phyloP scores from a whole-genome alignment of 1,140 invertebrate genomes.

The Elymnias hypermnestra region DNA sequence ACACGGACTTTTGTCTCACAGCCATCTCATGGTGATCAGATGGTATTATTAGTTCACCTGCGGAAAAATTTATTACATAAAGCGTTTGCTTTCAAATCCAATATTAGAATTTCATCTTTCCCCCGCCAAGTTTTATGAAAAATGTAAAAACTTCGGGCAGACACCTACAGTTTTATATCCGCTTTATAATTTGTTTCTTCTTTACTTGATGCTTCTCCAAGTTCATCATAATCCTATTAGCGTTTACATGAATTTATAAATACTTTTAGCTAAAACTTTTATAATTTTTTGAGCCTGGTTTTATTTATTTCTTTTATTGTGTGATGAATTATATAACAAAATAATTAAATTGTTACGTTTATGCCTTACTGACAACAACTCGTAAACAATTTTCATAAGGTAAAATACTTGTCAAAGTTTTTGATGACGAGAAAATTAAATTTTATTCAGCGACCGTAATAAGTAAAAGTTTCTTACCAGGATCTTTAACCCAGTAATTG shows the following conservation, averaged over 20 bases:
- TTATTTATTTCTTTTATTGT: neutral
- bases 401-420: too few species aligned
- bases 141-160: slow-evolving; percentile 70
- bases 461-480: too few species aligned
- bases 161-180: slow-evolving; percentile 69
- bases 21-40: slow-evolving; percentile 89
- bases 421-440: too few species aligned
- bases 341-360: too few species aligned
- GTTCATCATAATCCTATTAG: slow-evolving; percentile 29
- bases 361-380: too few species aligned
- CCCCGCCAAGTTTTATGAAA: slow-evolving; percentile 68
- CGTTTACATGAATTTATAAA: slow-evolving; percentile 10
- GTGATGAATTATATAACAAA: neutral
- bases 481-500: slow-evolving; percentile 91
- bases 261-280: neutral
- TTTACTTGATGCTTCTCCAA: slow-evolving; percentile 48
- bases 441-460: too few species aligned
- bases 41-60: slow-evolving; percentile 89
- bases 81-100: slow-evolving; percentile 67
- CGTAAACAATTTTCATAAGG: too few species aligned
- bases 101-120: slow-evolving; percentile 73
- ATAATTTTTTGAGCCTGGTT: neutral
- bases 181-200: slow-evolving; percentile 70
- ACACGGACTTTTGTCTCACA: slow-evolving; percentile 83
- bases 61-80: slow-evolving; percentile 66